phyloP scores from a whole-genome alignment of 2,113 vertebrate genomes.

The Mohoua ochrocephala region DNA sequence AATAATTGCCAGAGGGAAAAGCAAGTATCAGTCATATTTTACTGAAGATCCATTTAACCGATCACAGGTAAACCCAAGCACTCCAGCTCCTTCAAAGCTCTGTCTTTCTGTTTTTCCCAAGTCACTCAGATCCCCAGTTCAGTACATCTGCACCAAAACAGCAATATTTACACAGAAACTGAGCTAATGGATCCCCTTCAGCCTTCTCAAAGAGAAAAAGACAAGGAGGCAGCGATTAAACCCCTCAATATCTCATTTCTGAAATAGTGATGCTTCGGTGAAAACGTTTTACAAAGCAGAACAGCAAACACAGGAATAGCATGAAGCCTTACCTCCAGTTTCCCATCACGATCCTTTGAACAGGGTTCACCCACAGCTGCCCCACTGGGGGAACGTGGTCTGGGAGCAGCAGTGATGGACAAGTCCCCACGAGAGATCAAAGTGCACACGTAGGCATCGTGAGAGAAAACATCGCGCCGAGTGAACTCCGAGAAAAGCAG shows the following conservation, averaged over 20 bases:
- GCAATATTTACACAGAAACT: neutral
- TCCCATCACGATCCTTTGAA: constrained; percentile 59
- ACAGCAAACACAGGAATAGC: neutral
- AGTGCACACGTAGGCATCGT: constrained; percentile 78
- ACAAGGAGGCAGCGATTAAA: neutral
- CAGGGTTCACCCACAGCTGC: constrained; percentile 60
- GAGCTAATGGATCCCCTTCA: neutral
- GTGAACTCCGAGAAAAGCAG: constrained; percentile 79
- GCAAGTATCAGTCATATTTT: neutral
- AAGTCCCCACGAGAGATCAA: constrained; percentile 76
- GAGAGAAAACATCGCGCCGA: constrained; percentile 75
- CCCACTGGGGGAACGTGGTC: constrained; percentile 48
- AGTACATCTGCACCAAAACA: neutral
- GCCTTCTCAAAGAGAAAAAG: neutral
- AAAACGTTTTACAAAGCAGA: neutral
- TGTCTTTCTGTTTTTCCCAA: neutral
- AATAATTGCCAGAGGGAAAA: constrained; percentile 41
- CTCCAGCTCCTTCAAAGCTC: neutral
- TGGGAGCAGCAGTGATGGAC: constrained; percentile 34
- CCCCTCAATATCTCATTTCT: neutral
- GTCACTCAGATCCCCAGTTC: neutral
- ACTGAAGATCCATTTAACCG: neutral
- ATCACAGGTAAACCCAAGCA: neutral
- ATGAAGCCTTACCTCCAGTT: constrained; percentile 60
- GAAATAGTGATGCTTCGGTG: neutral